phyloP scores from a whole-genome alignment of 2,113 vertebrate genomes.

The Vidua chalybeata region DNA sequence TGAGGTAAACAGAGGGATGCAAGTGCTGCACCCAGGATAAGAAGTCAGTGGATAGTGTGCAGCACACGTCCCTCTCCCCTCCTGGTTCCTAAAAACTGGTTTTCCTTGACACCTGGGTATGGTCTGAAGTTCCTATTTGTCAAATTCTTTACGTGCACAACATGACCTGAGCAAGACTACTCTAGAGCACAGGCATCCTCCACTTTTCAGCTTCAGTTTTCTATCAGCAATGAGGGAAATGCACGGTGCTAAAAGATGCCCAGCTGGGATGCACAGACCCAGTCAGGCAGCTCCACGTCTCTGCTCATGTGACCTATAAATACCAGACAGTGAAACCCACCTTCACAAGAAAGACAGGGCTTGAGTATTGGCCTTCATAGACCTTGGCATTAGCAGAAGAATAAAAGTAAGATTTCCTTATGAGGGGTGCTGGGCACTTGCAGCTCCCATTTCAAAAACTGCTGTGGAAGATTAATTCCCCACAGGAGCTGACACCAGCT shows the following conservation, averaged over 20 bases:
- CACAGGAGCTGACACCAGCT: not conserved
- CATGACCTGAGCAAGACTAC: not conserved
- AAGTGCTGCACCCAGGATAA: not conserved
- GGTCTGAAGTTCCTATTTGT: not conserved
- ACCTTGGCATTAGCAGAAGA: not conserved
- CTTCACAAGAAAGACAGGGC: not conserved
- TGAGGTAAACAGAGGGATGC: not conserved
- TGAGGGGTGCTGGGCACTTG: not conserved
- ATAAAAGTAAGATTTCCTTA: not conserved
- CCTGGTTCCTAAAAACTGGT: not conserved
- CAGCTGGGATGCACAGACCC: not conserved
- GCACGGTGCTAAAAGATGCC: not conserved
- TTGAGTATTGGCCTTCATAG: not conserved
- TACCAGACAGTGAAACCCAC: not conserved
- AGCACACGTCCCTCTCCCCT: not conserved
- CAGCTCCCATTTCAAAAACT: not conserved
- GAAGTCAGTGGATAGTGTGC: rapidly evolving
- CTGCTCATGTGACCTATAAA: not conserved
- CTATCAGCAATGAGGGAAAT: not conserved
- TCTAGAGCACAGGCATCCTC: not conserved
- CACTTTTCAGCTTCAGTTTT: not conserved
- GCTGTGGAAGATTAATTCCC: not conserved
- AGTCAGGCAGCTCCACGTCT: not conserved
- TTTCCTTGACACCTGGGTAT: not conserved
- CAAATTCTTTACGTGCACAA: not conserved